These are phyloP conservation scores for Toxostoma redivivum DNA, from an alignment of 2,113 vertebrate genomes.

Conservation along the genomic window DNA sequence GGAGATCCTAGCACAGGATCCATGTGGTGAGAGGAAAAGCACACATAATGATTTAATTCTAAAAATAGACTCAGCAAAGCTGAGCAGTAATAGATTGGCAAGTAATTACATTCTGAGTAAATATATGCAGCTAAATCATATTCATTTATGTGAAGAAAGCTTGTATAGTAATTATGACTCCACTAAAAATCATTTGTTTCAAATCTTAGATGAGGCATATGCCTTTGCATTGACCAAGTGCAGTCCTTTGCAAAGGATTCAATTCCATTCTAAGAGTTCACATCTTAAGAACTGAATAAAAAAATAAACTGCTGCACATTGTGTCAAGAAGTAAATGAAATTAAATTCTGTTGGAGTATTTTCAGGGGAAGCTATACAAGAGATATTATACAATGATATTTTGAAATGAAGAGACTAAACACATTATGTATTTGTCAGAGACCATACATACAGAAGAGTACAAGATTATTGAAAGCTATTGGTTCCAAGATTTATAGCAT, in stretches of 20 bases:
- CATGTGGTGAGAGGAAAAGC: background rate
- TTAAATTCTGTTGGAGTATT: background rate
- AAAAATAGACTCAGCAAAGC: conserved; percentile 3
- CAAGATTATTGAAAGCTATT: background rate
- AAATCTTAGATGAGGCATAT: background rate
- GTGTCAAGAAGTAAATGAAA: background rate
- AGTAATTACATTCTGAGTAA: conserved; percentile 15
- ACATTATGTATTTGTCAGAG: background rate
- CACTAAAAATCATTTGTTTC: conserved; percentile 17
- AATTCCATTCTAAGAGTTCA: background rate
- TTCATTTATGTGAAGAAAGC: background rate
- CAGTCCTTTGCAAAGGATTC: background rate
- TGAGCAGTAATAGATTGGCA: background rate
- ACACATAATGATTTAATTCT: background rate
- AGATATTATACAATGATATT: background rate
- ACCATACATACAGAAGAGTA: background rate
- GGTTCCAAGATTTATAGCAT: background rate
- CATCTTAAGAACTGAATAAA: background rate
- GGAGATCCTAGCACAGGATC: background rate
- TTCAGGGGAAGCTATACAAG: background rate
- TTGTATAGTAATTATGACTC: conserved; percentile 7
- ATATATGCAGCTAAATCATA: conserved; percentile 42
- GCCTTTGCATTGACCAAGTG: background rate
- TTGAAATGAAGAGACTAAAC: background rate
- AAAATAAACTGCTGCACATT: background rate